phyloP scores from a whole-genome alignment of 1,140 invertebrate species.

The Drosophila santomea region DNA sequence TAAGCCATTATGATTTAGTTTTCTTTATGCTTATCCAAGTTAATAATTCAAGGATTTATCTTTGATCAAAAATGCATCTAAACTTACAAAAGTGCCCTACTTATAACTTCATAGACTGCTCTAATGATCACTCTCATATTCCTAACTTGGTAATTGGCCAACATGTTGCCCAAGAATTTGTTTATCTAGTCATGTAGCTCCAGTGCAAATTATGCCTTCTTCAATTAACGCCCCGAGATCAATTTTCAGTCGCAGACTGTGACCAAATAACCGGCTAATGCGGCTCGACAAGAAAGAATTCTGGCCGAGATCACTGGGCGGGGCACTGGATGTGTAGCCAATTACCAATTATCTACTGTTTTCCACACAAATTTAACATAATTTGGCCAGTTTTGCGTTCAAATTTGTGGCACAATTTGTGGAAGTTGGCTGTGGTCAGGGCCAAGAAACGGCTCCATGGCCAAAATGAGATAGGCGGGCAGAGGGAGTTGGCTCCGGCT shows the following conservation, averaged over 20 bases:
- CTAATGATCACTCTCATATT: conserved; percentile 23
- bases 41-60: too few relatives aligned
- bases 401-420: conserved; percentile 79
- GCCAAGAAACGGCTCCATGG: conserved; percentile 54
- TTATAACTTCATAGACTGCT: conserved; percentile 19
- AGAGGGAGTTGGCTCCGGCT: conserved; percentile 15
- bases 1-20: background rate
- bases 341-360: conserved; percentile 84
- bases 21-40: too few relatives aligned
- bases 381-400: conserved; percentile 82
- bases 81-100: background rate
- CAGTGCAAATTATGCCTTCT: conserved; percentile 69
- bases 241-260: conserved; percentile 25
- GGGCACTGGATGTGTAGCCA: conserved; percentile 66
- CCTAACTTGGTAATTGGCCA: conserved; percentile 50
- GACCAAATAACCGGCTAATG: conserved; percentile 52
- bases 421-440: conserved; percentile 84
- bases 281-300: conserved; percentile 50
- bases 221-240: conserved; percentile 74
- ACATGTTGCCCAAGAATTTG: conserved; percentile 44
- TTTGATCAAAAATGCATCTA: background rate
- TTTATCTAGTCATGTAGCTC: conserved; percentile 23
- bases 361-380: conserved; percentile 84
- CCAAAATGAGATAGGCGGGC: background rate
- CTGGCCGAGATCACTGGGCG: conserved; percentile 3